These are phyloP conservation scores for Synanthedon formicaeformis DNA, from an alignment of 2,888 invertebrate species.

Conservation along the genomic window DNA sequence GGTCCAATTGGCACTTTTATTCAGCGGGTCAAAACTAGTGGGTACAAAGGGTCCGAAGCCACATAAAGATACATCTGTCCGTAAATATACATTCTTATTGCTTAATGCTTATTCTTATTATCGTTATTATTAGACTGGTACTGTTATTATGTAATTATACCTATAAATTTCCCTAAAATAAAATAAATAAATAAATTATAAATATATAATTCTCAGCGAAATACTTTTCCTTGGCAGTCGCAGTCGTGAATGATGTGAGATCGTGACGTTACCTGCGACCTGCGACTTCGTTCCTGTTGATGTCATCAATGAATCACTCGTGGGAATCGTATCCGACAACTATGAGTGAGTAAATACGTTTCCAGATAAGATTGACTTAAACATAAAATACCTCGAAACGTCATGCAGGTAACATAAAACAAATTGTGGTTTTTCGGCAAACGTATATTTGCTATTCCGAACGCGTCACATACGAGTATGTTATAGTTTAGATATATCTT, in stretches of 20 bases:
- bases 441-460: not conserved
- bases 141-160: no score
- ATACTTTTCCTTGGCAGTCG: not conserved
- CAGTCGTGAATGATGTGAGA: conserved; percentile 2
- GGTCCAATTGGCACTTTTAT: no score
- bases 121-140: no score
- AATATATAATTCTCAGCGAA: no score
- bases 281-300: conserved; percentile 20
- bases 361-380: not conserved
- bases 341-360: not conserved
- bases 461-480: not conserved
- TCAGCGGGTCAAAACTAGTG: no score
- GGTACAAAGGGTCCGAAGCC: no score
- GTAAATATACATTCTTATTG: no score
- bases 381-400: not conserved
- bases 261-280: conserved; percentile 17
- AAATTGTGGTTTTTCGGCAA: not conserved
- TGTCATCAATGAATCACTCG: conserved; percentile 19
- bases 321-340: conserved; percentile 11
- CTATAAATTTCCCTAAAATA: no score
- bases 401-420: not conserved
- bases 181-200: no score
- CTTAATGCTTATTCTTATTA: no score
- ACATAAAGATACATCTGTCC: no score
- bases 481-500: no score